Conservation (phyloP, 2,113 vertebrate species). For the Enhydra lutris region DNA sequence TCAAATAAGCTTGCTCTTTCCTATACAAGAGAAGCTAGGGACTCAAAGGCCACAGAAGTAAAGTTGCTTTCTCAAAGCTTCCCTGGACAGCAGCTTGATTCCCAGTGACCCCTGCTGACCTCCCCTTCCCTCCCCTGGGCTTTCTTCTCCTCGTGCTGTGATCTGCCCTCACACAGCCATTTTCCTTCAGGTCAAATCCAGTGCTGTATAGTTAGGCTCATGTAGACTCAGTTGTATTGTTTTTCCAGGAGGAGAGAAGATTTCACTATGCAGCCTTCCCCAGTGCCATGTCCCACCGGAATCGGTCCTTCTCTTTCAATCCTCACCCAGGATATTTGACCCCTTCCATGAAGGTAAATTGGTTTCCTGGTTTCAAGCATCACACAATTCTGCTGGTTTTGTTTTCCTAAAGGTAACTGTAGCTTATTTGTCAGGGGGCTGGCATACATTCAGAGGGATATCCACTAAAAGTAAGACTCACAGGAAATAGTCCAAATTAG, state of each 20-base stretch:
- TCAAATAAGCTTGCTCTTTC: not conserved
- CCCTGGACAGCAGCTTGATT: too few species aligned
- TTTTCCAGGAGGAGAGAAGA: conserved; percentile 91
- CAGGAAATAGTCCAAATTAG: not conserved
- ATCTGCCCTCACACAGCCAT: not conserved
- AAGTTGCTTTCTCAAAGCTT: not conserved
- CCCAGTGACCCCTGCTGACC: too few species aligned
- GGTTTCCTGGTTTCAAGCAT: not conserved
- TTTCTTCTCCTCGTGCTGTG: not conserved
- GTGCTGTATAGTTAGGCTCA: not conserved
- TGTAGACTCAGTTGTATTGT: conserved; percentile 7
- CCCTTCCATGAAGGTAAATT: conserved; percentile 90
- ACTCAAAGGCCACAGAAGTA: not conserved
- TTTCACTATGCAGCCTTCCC: conserved; percentile 87
- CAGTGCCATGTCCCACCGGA: conserved; percentile 83
- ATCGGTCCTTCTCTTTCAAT: conserved; percentile 89
- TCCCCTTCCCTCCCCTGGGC: not conserved
- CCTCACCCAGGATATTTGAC: conserved; percentile 88
- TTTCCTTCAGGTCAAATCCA: not conserved
- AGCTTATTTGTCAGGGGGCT: not conserved
- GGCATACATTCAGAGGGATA: not conserved
- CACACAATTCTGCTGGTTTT: not conserved
- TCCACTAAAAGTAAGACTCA: too few species aligned
- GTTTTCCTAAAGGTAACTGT: not conserved
- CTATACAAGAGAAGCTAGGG: not conserved